A percentile compares a stretch with the other conserved stretches of the same genome.
These are phyloP conservation scores for Pangasius macronema DNA, from an alignment of 2,797 vertebrate species.

Conservation along the genomic window DNA sequence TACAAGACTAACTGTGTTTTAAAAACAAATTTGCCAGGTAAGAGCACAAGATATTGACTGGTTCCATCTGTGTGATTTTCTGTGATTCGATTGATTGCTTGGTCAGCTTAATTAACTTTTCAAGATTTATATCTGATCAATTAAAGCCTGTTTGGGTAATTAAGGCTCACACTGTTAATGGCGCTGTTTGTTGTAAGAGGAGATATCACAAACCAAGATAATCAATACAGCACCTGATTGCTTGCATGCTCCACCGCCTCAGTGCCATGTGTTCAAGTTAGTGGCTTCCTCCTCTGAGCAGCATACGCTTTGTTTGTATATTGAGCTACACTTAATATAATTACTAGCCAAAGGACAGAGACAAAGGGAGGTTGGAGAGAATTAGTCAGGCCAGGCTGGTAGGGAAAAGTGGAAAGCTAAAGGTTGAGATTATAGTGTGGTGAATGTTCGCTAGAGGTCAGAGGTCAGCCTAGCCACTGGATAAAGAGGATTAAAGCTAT, in stretches of 20 bases:
- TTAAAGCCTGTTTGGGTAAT: slow-evolving; percentile 44
- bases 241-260: slow-evolving; percentile 32
- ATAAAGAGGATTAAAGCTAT: slow-evolving; percentile 67
- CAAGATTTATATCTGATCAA: slow-evolving; percentile 40
- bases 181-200: slow-evolving; percentile 15
- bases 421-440: slow-evolving; percentile 55
- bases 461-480: slow-evolving; percentile 62
- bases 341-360: slow-evolving; percentile 57
- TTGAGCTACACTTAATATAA: slow-evolving; percentile 47
- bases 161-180: slow-evolving; percentile 33
- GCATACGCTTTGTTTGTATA: slow-evolving; percentile 52
- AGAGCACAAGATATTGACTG: slow-evolving; percentile 1
- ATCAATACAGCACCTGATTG: slow-evolving; percentile 46
- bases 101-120: slow-evolving; percentile 38
- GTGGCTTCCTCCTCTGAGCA: slow-evolving; percentile 47
- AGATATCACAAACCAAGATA: slow-evolving; percentile 38
- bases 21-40: neutral
- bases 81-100: slow-evolving; percentile 34
- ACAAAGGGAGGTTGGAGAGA: slow-evolving; percentile 57
- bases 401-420: slow-evolving; percentile 59
- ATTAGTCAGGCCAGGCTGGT: slow-evolving; percentile 37
- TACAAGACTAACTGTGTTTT: neutral
- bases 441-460: slow-evolving; percentile 55
- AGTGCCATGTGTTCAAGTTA: slow-evolving; percentile 59
- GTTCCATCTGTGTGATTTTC: neutral